phyloP scores from a whole-genome alignment of 2,113 vertebrate species.

The Rynchops niger region DNA sequence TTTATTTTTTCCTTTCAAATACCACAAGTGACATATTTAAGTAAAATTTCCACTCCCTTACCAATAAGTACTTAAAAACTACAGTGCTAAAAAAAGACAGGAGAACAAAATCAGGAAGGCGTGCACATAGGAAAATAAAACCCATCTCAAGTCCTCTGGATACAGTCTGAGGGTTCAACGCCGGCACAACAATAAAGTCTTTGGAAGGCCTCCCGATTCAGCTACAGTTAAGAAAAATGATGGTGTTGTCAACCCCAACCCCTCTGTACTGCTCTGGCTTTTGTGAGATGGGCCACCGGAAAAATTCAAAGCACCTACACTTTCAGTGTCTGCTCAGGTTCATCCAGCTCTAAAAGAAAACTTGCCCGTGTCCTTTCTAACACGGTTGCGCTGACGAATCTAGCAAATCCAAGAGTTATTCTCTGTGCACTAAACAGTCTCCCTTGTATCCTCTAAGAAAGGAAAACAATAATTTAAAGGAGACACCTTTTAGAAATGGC shows the following conservation, averaged over 20 bases:
- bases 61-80: neutral
- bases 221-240: neutral
- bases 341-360: neutral
- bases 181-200: neutral
- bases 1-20: slow-evolving; percentile 17
- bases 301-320: neutral
- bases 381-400: fast-evolving
- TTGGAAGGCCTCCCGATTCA: neutral
- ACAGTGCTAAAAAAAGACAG: neutral
- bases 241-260: neutral
- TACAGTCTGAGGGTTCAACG: neutral
- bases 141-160: neutral
- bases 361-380: neutral
- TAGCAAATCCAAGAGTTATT: neutral
- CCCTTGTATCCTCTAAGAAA: fast-evolving
- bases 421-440: neutral
- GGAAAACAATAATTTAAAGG: neutral
- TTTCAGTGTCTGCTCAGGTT: neutral
- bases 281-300: neutral
- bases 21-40: neutral
- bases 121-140: neutral
- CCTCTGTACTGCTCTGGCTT: neutral
- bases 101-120: slow-evolving; percentile 4
- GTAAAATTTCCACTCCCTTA: neutral
- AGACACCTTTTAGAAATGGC: neutral